Evolutionary conservation across 1,140 invertebrate species (phyloP).

Genomic region (Diabrotica virgifera): DNA sequence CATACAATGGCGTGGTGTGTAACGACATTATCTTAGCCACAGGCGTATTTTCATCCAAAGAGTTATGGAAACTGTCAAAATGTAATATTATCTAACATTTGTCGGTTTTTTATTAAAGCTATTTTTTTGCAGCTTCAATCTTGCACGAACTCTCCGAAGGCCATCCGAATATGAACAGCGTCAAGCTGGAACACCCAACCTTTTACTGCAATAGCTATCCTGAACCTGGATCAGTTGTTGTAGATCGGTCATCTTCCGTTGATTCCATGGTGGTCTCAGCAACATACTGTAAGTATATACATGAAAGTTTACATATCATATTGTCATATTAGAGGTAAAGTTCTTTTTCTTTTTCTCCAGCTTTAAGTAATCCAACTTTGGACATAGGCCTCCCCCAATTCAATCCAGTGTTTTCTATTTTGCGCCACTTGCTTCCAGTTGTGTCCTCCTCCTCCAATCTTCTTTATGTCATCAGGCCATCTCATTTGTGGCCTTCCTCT

Average conservation of each 20-base stretch:
- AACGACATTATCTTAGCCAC: constrained; percentile 98
- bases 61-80: constrained; percentile 95
- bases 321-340: too few species aligned
- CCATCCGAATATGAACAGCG: constrained; percentile 74
- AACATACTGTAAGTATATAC: constrained; percentile 58
- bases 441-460: too few species aligned
- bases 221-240: constrained; percentile 56
- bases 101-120: constrained; percentile 35
- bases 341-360: too few species aligned
- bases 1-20: constrained; percentile 95
- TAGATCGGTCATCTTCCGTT: constrained; percentile 51
- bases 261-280: constrained; percentile 57
- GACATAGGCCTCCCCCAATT: too few species aligned
- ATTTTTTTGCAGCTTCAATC: constrained; percentile 82
- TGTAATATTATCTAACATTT: constrained; percentile 57
- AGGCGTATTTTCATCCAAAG: constrained; percentile 97
- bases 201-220: constrained; percentile 94
- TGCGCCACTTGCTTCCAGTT: too few species aligned
- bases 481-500: too few species aligned
- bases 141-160: constrained; percentile 83
- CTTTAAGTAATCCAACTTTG: too few species aligned
- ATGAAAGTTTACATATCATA: too few species aligned
- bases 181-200: constrained; percentile 85
- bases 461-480: too few species aligned
- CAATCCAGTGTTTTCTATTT: too few species aligned